These are phyloP conservation scores for Trididemnum clinides DNA, from an alignment of 23 tunicate species.

Conservation along the genomic window DNA sequence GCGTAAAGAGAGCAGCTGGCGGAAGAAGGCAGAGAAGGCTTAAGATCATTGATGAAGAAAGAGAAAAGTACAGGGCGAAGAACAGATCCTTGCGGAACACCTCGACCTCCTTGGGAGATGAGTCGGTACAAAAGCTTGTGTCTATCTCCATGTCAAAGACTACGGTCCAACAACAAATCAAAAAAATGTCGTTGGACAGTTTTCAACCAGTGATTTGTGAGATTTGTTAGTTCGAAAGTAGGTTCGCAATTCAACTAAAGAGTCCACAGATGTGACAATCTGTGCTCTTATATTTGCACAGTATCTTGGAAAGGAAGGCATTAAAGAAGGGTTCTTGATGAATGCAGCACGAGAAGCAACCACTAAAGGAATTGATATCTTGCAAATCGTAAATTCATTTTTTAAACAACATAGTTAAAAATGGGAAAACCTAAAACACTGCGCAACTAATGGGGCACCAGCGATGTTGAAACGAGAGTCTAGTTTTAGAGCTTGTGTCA, in stretches of 20 bases:
- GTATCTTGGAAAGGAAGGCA: slow-evolving; percentile 19
- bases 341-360: slow-evolving; percentile 28
- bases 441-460: slow-evolving; percentile 5
- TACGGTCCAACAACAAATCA: slow-evolving; percentile 12
- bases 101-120: slow-evolving; percentile 31
- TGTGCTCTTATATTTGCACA: slow-evolving; percentile 6
- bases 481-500: too few species aligned
- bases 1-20: too few species aligned
- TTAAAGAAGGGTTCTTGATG: slow-evolving; percentile 32
- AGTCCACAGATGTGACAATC: slow-evolving; percentile 7
- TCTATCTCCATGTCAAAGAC: background rate
- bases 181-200: slow-evolving; percentile 27
- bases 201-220: slow-evolving; percentile 27
- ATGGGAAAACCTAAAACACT: slow-evolving; percentile 3
- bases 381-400: too few species aligned
- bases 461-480: too few species aligned
- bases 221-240: slow-evolving; percentile 1
- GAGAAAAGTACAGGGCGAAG: too few species aligned
- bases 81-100: too few species aligned
- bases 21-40: too few species aligned
- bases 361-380: background rate
- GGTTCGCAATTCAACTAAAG: slow-evolving; percentile 13
- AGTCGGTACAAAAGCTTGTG: slow-evolving; percentile 6
- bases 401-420: too few species aligned
- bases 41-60: too few species aligned